A percentile compares a stretch with the other conserved stretches of the same genome.
phyloP scores from a whole-genome alignment of 1,140 invertebrate species.

The Melanaphis sacchari region DNA sequence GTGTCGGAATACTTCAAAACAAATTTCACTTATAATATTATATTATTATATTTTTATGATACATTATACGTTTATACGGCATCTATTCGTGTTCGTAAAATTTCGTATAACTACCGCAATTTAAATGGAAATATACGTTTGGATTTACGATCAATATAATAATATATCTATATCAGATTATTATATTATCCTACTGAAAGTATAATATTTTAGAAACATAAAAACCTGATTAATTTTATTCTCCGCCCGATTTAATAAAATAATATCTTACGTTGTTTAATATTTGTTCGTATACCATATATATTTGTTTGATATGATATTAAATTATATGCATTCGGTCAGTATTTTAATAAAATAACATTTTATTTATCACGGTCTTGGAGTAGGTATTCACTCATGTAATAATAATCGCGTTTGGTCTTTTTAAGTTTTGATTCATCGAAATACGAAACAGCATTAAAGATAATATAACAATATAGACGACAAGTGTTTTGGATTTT shows the following conservation, averaged over 20 bases:
- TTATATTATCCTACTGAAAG: neutral
- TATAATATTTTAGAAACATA: constrained; percentile 1
- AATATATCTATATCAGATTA: neutral
- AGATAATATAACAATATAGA: constrained; percentile 11
- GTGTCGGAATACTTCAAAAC: constrained; percentile 30
- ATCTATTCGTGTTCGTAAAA: neutral
- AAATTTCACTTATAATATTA: neutral
- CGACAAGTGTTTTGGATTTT: neutral
- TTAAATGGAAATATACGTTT: neutral
- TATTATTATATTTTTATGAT: neutral
- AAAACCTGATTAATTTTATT: neutral
- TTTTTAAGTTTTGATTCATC: neutral
- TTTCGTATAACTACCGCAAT: neutral
- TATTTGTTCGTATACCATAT: no score
- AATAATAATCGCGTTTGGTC: neutral
- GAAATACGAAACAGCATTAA: neutral
- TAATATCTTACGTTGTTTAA: neutral
- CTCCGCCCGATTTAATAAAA: neutral
- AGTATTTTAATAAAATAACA: neutral
- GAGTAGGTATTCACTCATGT: neutral
- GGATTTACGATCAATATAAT: neutral
- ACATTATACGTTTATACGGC: neutral
- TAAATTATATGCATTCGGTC: neutral
- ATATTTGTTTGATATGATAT: neutral
- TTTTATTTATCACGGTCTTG: neutral